phyloP scores from a whole-genome alignment of 2,888 invertebrate genomes.

The Zhuqinia jingwanae region DNA sequence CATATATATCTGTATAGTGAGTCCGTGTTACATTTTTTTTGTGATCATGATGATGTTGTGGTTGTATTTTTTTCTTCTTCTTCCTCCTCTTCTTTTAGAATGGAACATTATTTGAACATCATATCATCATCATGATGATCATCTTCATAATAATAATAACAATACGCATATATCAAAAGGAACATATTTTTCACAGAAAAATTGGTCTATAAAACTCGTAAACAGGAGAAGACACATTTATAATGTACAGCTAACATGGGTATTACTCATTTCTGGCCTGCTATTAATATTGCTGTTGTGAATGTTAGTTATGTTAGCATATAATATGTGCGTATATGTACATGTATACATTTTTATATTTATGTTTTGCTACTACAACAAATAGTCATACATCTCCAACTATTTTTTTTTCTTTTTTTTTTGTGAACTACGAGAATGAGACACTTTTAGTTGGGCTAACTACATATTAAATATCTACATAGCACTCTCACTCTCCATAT shows the following conservation, averaged over 20 bases:
- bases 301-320: background rate
- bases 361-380: background rate
- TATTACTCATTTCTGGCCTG: constrained; percentile 24
- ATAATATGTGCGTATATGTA: no score
- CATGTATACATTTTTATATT: background rate
- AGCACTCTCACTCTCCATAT: background rate
- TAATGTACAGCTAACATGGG: background rate
- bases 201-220: constrained; percentile 41
- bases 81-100: no score
- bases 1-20: background rate
- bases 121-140: constrained; percentile 44
- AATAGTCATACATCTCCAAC: constrained; percentile 41
- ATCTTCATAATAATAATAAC: constrained; percentile 50
- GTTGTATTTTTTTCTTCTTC: constrained; percentile 49
- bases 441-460: constrained; percentile 53
- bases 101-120: constrained; percentile 67
- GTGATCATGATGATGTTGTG: constrained; percentile 57
- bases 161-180: constrained; percentile 50
- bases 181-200: constrained; percentile 43
- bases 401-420: constrained; percentile 55
- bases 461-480: constrained; percentile 1
- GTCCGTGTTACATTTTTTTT: constrained; percentile 43
- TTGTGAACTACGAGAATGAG: constrained; percentile 43
- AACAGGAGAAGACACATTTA: background rate
- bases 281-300: background rate